Conservation (phyloP, 2,888 invertebrate species). For the Desoria tigrina region DNA sequence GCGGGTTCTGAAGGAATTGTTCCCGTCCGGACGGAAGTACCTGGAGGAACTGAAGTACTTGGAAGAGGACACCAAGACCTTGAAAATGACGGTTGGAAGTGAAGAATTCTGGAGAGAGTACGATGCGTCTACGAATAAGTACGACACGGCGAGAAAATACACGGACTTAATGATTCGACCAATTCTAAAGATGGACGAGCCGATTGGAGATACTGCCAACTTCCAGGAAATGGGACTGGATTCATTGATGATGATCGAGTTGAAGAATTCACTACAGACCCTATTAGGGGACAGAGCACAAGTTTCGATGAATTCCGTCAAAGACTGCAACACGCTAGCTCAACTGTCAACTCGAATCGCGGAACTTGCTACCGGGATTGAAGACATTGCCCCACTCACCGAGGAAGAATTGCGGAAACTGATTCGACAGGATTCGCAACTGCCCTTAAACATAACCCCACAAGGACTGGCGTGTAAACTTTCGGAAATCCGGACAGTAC, state of each 20-base stretch:
- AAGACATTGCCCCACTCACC: slow-evolving; percentile 3
- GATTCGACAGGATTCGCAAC: slow-evolving; percentile 25
- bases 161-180: slow-evolving; percentile 17
- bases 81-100: slow-evolving; percentile 4
- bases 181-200: slow-evolving; percentile 33
- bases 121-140: too few species aligned
- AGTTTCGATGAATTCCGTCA: slow-evolving; percentile 24
- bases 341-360: slow-evolving; percentile 17
- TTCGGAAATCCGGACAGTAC: slow-evolving; percentile 15
- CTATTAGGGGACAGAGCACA: slow-evolving; percentile 20
- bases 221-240: slow-evolving; percentile 32
- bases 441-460: slow-evolving; percentile 22
- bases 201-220: slow-evolving; percentile 25
- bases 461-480: background rate
- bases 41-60: too few species aligned
- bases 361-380: slow-evolving; percentile 16
- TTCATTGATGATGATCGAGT: slow-evolving; percentile 35
- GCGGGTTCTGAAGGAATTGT: background rate
- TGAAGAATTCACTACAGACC: slow-evolving; percentile 35
- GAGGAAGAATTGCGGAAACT: slow-evolving; percentile 20
- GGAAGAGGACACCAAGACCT: background rate
- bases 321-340: slow-evolving; percentile 26
- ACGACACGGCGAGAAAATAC: slow-evolving; percentile 18
- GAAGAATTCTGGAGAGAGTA: slow-evolving; percentile 34
- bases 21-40: too few species aligned